Evolutionary conservation across 2,113 vertebrate genomes (phyloP), one percentile per base, ranked within the genome.

Genomic region (Proteles cristata): DNA sequence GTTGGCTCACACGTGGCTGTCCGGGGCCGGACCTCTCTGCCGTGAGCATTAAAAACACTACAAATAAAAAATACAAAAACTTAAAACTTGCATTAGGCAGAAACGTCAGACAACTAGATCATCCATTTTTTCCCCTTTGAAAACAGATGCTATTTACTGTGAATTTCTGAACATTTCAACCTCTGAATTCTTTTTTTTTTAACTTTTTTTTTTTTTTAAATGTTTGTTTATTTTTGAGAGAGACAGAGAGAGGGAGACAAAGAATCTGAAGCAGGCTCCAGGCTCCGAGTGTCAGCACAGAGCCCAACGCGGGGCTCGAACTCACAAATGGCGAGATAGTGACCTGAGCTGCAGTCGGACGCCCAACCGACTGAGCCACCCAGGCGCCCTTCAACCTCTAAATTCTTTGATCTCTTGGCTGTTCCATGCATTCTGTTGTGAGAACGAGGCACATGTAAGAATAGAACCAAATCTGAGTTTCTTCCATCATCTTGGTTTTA

Each of bases 61-160:
- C n/a, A 77, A 76, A 73, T 26, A 31, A 19, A 79, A 19, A 43
- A 21, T 68, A 21, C 11, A 58, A 43, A 26, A 63, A 6, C 23
- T 33, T n/a, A 19, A 19, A 6, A 48, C 39, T 69, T 8, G 17
- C 28, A 4, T n/a, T n/a, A 45, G 21, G 77, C 39, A 76, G 68
- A 87, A 90, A 2, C 61, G 25, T 74, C 23, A 21, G 21, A 58
- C 9, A 63, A n/a, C 43, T 7, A 16, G 61, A 19, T 25, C 28
- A 68, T 80, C 53, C 17, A 28, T 35, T 73, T 92, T 82, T 90
- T 94, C 61, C 53, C 65, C 65, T 96, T 93, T n/a, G 45, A 74
- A 69, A 90, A 85, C 33, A 5, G 55, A 50, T 66, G 35, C 3
- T 74, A 16, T 92, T 93, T 65, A 4, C 23, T 69, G 0, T 26